Percentiles rank a stretch among this genome's conserved stretches.
Conservation (phyloP, 1,140 invertebrate genomes). For the Luehdorfia chinensis region DNA sequence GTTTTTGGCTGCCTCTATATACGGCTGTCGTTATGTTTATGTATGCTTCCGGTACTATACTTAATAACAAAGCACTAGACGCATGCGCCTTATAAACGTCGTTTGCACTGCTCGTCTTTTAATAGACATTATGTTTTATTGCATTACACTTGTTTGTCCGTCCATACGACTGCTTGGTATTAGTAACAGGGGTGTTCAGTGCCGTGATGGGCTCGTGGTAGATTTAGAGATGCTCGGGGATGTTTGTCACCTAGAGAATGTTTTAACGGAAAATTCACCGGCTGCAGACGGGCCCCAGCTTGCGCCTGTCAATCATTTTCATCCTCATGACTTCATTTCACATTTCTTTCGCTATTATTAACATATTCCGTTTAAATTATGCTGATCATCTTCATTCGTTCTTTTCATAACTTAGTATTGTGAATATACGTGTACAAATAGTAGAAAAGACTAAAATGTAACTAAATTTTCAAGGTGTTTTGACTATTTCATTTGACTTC, state of each 20-base stretch:
- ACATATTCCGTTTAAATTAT: constrained; percentile 21
- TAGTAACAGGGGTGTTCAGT: constrained; percentile 25
- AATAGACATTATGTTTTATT: constrained; percentile 24
- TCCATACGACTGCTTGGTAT: constrained; percentile 45
- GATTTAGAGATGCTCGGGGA: constrained; percentile 19
- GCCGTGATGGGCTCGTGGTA: constrained; percentile 20
- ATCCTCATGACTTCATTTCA: constrained; percentile 24
- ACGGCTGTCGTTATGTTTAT: constrained; percentile 73
- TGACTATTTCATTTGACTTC: no score
- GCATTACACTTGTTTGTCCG: constrained; percentile 53
- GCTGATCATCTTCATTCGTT: constrained; percentile 28
- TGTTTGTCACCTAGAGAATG: constrained; percentile 27
- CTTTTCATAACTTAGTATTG: constrained; percentile 26
- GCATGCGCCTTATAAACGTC: constrained; percentile 47
- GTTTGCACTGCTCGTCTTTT: constrained; percentile 32
- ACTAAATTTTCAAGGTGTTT: no score
- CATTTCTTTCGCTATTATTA: constrained; percentile 28
- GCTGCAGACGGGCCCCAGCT: constrained; percentile 21
- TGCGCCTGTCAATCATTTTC: constrained; percentile 25
- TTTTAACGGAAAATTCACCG: constrained; percentile 13
- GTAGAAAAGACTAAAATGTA: no score
- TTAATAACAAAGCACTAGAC: constrained; percentile 54
- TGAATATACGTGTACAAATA: constrained; percentile 3
- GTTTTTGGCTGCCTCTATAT: constrained; percentile 75
- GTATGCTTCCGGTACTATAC: constrained; percentile 69